Conservation (phyloP, 2,888 invertebrate species). For the Spodoptera picta region DNA sequence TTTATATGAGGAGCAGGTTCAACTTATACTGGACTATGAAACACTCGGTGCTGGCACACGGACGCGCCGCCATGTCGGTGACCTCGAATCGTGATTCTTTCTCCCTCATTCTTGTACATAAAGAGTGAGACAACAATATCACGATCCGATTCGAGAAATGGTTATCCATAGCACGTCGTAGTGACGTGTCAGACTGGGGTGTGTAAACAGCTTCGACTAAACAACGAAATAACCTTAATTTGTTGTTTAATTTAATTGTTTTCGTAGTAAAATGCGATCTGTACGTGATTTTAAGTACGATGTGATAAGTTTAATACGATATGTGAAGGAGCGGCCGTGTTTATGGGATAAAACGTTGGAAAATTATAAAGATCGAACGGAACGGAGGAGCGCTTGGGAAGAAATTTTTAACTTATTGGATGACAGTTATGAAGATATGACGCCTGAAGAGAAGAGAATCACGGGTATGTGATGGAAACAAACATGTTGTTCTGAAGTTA, state of each 20-base stretch:
- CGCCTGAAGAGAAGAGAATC: slow-evolving; percentile 70
- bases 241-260: slow-evolving; percentile 21
- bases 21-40: slow-evolving; percentile 48
- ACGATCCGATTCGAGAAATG: slow-evolving; percentile 74
- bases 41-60: slow-evolving; percentile 49
- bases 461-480: slow-evolving; percentile 68
- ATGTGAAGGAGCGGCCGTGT: slow-evolving; percentile 73
- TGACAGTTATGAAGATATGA: slow-evolving; percentile 73
- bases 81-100: slow-evolving; percentile 64
- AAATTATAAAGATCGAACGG: slow-evolving; percentile 79
- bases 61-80: slow-evolving; percentile 69
- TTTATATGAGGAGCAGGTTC: slow-evolving; percentile 45
- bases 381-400: slow-evolving; percentile 79
- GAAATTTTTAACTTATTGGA: slow-evolving; percentile 77
- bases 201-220: slow-evolving; percentile 64
- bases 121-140: slow-evolving; percentile 58
- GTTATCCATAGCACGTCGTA: slow-evolving; percentile 53
- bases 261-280: neutral
- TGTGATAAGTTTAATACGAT: slow-evolving; percentile 70
- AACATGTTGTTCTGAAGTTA: slow-evolving; percentile 13
- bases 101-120: slow-evolving; percentile 53
- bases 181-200: slow-evolving; percentile 72
- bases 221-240: slow-evolving; percentile 12
- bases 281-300: slow-evolving; percentile 75
- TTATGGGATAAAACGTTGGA: slow-evolving; percentile 82